Percentiles rank a stretch among this genome's conserved stretches.
phyloP scores from a whole-genome alignment of 2,888 invertebrate genomes.

The Ferdinandea cuprea region DNA sequence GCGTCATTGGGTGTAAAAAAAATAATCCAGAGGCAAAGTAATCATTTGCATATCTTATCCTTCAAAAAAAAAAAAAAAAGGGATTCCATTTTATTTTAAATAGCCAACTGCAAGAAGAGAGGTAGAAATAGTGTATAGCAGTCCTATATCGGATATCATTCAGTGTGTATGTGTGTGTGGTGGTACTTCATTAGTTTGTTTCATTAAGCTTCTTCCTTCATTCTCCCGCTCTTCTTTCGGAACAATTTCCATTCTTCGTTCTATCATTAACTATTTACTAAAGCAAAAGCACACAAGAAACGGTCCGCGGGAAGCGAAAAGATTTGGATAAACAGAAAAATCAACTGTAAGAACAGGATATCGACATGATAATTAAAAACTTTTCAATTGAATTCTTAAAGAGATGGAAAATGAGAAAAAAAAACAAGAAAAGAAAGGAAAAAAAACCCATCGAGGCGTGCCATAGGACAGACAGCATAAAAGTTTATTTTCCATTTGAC shows the following conservation, averaged over 20 bases:
- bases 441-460: neutral
- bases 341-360: slow-evolving; percentile 35
- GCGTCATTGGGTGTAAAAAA: slow-evolving; percentile 16
- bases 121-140: neutral
- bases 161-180: neutral
- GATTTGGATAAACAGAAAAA: slow-evolving; percentile 30
- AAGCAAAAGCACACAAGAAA: neutral
- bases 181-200: slow-evolving; percentile 42
- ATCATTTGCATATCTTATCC: slow-evolving; percentile 58
- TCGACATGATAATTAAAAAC: slow-evolving; percentile 72
- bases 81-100: slow-evolving; percentile 18
- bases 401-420: slow-evolving; percentile 33
- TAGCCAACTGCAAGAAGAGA: neutral
- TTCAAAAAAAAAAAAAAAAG: slow-evolving; percentile 16
- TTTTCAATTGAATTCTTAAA: slow-evolving; percentile 70
- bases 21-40: slow-evolving; percentile 42
- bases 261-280: slow-evolving; percentile 24
- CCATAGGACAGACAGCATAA: slow-evolving; percentile 5
- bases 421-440: slow-evolving; percentile 30
- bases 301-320: slow-evolving; percentile 7
- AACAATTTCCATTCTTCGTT: slow-evolving; percentile 5
- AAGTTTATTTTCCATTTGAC: slow-evolving; percentile 68
- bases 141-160: slow-evolving; percentile 16
- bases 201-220: slow-evolving; percentile 43
- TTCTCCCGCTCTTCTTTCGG: neutral